Percentiles rank a stretch among this genome's conserved stretches.
phyloP scores from a whole-genome alignment of 2,797 vertebrate species.

The Epinephelus coioides region DNA sequence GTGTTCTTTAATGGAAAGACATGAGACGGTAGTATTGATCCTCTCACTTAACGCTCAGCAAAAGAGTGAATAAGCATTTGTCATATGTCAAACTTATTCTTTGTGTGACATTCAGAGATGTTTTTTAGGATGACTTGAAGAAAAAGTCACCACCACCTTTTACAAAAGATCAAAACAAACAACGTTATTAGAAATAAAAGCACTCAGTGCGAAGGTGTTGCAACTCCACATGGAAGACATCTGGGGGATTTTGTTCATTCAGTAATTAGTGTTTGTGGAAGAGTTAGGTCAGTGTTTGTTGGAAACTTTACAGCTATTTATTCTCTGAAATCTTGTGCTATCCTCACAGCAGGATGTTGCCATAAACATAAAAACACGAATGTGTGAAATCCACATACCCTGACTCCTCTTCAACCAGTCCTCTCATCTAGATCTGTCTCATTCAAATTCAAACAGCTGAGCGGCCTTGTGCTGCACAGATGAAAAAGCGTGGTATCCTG shows the following conservation, averaged over 20 bases:
- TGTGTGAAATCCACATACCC: conserved; percentile 22
- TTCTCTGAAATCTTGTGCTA: conserved; percentile 12
- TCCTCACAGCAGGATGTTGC: conserved; percentile 26
- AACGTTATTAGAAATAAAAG: not conserved
- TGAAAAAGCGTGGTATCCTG: conserved; percentile 44
- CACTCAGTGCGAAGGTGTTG: not conserved
- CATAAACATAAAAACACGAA: conserved; percentile 11
- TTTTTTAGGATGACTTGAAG: not conserved
- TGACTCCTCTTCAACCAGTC: conserved; percentile 33
- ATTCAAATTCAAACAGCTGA: conserved; percentile 70
- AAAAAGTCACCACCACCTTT: not conserved
- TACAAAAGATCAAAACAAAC: not conserved
- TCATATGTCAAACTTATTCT: not conserved
- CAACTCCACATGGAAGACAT: not conserved
- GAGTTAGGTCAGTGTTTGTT: not conserved
- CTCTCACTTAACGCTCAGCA: not conserved
- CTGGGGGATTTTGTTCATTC: conserved; percentile 4
- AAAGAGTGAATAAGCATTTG: not conserved
- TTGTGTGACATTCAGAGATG: not conserved
- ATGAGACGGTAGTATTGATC: too few species aligned
- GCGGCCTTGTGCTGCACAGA: conserved; percentile 29
- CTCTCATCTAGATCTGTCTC: conserved; percentile 58
- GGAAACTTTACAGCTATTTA: conserved; percentile 22
- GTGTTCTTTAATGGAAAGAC: too few species aligned
- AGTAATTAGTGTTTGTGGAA: conserved; percentile 21